Base-by-base conservation (phyloP, 2,113 vertebrate species). In the Hyaena hyaena region DNA sequence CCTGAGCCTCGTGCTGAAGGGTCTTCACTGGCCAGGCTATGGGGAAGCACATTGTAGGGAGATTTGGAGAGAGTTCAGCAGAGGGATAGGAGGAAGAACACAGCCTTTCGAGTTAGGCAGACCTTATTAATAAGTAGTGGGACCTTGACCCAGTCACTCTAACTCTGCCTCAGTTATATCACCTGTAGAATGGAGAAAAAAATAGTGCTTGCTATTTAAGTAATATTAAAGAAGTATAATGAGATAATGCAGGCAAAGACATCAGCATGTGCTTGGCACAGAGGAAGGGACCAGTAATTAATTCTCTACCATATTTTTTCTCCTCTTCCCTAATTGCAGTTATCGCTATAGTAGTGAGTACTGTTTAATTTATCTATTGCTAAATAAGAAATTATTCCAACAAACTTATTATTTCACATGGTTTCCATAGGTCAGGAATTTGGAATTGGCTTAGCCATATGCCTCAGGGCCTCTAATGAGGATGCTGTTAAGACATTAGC, bases 301-400 rank as follows among this genome's bases (percentile, higher is more conserved):
- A 33, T 79, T 87, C 31, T 43, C 55, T 96, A 88, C 4, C 86
- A 77, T 90, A 2, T 90, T 43, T 95, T 93, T 93, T 90, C 11
- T 50, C 45, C 43, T 93, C 9, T 63, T 21, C 31, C 31, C 24
- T 81, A 55, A 90, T 69, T 93, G 24, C 33, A 39, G 11, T 88
- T 93, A 63, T 86, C 26, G n/a, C 11, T 50, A 10, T 74, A 48
- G 10, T 88, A 86, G 10, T 61, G 17, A 24, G 11, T 86, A 66
- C 43, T 74, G n/a, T 81, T 92, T 87, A 68, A 48, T 31, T 85
- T 83, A 48, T 48, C 24, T 74, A 1, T 81, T 50, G 35, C 69
- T 92, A 88, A 73, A 58, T 98, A 93, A 50, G 50, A 88, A 35
- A 84, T 69, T 83, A 91, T 39, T 14, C 14, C 53, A 92, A 17